Evolutionary conservation across 2,888 invertebrate species (phyloP), one percentile per base, ranked within the genome.

Genomic region (Lasioglossum marginatum): DNA sequence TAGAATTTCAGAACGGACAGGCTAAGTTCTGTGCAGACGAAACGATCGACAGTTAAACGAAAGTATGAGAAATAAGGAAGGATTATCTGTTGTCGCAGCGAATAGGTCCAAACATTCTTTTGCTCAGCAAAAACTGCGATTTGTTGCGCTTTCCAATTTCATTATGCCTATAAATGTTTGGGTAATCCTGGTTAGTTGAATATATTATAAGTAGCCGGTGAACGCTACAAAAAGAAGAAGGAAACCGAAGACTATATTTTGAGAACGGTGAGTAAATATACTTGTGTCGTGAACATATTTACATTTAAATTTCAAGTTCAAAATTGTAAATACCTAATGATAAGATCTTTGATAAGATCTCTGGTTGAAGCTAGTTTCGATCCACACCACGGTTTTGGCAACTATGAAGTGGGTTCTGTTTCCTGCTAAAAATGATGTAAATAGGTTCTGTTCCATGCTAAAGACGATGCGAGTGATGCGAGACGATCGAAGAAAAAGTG

Each of bases 91-190:
- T 77, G 86, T 82, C 37, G 83, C 83, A 70, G 66, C 73, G 31
- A 37, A 14, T 23, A 34, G 45, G n/a, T 45, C 40, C 63, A 23
- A 37, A 6, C 31, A 16, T 70, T 84, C 81, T 85, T 83, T 79
- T 73, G 4, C 63, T 23, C 34, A 63, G 76, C 45, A 82, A 88
- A 87, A 90, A 87, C 71, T 10, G 19, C 70, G 57, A 73, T 81
- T 52, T 81, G 88, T 87, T 16, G 76, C 90, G 87, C 90, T 90
- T 90, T 90, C 90, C 52, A 85, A 85, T 82, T 79, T 72, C 74
- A 70, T 89, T 87, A 87, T 88, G 23, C 88, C 81, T 90, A 90
- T 90, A 90, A 90, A 90, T 86, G 14, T 77, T 66, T 71, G 72
- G 71, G 77, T 88, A 79, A 52, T 37, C 52, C 12, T 40, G 2